phyloP scores from a whole-genome alignment of 2,113 vertebrate genomes.

The Arothron firmamentum region DNA sequence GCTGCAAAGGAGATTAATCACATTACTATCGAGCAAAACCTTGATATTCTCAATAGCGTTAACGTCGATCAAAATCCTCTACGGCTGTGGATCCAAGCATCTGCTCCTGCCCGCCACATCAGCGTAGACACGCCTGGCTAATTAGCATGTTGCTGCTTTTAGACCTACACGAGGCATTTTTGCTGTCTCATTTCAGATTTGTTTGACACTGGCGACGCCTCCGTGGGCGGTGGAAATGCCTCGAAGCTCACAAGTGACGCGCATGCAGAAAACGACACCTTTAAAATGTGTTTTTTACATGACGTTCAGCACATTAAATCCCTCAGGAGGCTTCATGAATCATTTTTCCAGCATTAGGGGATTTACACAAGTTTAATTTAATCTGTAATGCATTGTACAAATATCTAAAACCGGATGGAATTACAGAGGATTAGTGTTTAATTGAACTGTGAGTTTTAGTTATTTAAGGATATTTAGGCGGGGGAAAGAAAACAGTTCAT shows the following conservation, averaged over 20 bases:
- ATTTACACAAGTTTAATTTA: background rate
- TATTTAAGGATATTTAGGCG: background rate
- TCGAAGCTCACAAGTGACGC: constrained; percentile 35
- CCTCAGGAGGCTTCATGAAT: background rate
- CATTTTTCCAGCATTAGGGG: too few species aligned
- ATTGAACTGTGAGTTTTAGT: background rate
- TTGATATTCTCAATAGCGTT: constrained; percentile 25
- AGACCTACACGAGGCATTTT: constrained; percentile 25
- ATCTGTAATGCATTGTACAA: background rate
- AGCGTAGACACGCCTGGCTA: constrained; percentile 32
- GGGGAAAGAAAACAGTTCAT: too few species aligned
- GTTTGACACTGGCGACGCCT: constrained; percentile 41
- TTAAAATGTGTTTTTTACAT: background rate
- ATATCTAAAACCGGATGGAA: background rate
- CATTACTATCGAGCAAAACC: constrained; percentile 14
- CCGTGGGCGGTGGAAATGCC: constrained; percentile 53
- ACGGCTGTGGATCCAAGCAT: background rate
- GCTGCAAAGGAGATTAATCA: constrained; percentile 1
- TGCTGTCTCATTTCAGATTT: constrained; percentile 45
- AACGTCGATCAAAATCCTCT: constrained; percentile 25
- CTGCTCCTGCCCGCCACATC: constrained; percentile 24
- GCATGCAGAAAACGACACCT: constrained; percentile 17
- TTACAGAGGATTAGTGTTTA: background rate
- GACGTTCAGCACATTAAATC: background rate
- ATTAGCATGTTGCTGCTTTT: constrained; percentile 45